Percentiles rank a stretch among this genome's conserved stretches.
Conservation (phyloP, 2,113 vertebrate genomes). For the Amphiprion percula region DNA sequence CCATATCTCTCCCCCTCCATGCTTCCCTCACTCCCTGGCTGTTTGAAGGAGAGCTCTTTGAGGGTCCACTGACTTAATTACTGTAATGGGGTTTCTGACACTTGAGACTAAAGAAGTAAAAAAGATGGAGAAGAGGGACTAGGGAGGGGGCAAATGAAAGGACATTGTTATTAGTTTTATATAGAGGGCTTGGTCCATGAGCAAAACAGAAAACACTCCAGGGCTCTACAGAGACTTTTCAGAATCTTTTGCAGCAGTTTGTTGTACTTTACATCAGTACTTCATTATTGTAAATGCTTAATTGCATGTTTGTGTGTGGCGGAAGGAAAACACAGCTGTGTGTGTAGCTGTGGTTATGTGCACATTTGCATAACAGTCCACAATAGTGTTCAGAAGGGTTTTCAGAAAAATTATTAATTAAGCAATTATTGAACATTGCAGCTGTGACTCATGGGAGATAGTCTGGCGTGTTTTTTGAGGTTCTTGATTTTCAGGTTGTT, state of each 20-base stretch:
- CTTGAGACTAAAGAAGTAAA: constrained; percentile 73
- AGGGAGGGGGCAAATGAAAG: constrained; percentile 48
- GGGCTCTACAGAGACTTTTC: constrained; percentile 40
- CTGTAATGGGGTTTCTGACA: constrained; percentile 81
- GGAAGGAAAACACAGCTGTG: constrained; percentile 18
- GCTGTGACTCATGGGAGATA: constrained; percentile 53
- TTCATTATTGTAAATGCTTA: constrained; percentile 54
- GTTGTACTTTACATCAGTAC: constrained; percentile 50
- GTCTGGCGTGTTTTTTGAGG: constrained; percentile 29
- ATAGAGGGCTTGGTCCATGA: constrained; percentile 40
- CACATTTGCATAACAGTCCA: constrained; percentile 9
- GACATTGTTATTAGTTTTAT: constrained; percentile 70
- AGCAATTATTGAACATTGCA: constrained; percentile 65
- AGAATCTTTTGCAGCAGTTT: constrained; percentile 45
- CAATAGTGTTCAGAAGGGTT: constrained; percentile 47
- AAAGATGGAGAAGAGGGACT: constrained; percentile 55
- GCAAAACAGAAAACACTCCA: constrained; percentile 46
- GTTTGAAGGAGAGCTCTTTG: constrained; percentile 74
- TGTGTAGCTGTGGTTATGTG: constrained; percentile 24
- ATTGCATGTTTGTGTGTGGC: constrained; percentile 40
- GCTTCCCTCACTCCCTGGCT: constrained; percentile 43
- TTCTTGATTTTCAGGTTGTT: constrained; percentile 59
- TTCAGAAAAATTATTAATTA: constrained; percentile 64
- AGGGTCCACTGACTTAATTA: constrained; percentile 81
- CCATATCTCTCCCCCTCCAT: constrained; percentile 64